Evolutionary conservation across 1,140 invertebrate species (phyloP).

Genomic region (Pachyrhynchus sulphureomaculatus): DNA sequence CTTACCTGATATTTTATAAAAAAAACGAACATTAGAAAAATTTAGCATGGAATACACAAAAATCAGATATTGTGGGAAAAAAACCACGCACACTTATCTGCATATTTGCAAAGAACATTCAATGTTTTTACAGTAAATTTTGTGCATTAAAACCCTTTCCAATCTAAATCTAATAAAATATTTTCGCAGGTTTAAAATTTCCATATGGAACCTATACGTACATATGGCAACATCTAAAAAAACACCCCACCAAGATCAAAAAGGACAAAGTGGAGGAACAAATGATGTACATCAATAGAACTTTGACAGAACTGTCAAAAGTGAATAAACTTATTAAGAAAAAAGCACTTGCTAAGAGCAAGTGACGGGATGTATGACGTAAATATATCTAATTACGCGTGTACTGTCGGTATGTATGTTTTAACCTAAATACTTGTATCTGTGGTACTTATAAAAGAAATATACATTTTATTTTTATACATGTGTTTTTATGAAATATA

Average conservation of each 20-base stretch:
- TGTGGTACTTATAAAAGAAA: too few relatives aligned
- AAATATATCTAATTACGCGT: background rate
- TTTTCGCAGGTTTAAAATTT: constrained; percentile 29
- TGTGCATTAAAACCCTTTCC: too few relatives aligned
- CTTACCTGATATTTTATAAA: too few relatives aligned
- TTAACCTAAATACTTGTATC: background rate
- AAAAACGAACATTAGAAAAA: too few relatives aligned
- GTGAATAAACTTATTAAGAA: constrained; percentile 30
- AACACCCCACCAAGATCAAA: constrained; percentile 30
- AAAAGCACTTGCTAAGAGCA: background rate
- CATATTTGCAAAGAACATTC: too few relatives aligned
- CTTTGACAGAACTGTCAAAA: constrained; percentile 30
- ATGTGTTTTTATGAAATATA: too few relatives aligned
- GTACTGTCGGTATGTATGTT: background rate
- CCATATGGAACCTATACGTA: constrained; percentile 35
- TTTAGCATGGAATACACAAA: too few relatives aligned
- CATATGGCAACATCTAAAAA: constrained; percentile 34
- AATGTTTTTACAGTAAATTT: too few relatives aligned
- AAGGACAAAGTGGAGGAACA: constrained; percentile 35
- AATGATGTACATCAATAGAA: constrained; percentile 36
- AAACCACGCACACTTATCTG: too few relatives aligned
- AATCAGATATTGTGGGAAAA: too few relatives aligned
- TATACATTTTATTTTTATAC: too few relatives aligned
- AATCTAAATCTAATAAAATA: too few relatives aligned
- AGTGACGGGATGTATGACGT: background rate